These are phyloP conservation scores for Zaprionus inermis DNA, from an alignment of 1,140 invertebrate genomes.

Conservation along the genomic window DNA sequence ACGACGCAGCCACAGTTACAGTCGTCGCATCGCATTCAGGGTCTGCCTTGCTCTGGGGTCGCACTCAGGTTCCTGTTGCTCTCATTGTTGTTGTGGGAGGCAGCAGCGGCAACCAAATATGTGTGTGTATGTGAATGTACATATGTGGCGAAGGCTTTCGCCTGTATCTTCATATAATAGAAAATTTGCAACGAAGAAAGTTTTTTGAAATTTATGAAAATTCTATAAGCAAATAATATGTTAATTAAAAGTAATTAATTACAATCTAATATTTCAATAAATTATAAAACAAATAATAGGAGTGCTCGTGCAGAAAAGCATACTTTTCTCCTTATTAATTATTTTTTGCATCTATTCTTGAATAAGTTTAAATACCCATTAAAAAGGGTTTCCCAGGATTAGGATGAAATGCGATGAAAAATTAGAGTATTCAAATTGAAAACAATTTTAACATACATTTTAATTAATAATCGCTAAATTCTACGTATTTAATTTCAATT, in stretches of 20 bases:
- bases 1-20: conserved; percentile 1
- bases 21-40: conserved; percentile 23
- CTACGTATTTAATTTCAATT: not conserved
- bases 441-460: not conserved
- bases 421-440: not conserved
- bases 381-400: not conserved
- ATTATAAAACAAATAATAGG: too few relatives aligned
- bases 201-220: not conserved
- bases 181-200: too few relatives aligned
- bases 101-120: not conserved
- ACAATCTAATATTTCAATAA: not conserved
- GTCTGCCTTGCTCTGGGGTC: conserved; percentile 13
- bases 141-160: not conserved
- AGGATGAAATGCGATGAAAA: not conserved
- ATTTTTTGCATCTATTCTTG: too few relatives aligned
- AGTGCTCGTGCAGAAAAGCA: too few relatives aligned
- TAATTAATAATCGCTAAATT: not conserved
- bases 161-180: too few relatives aligned
- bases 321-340: too few relatives aligned
- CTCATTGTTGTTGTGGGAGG: not conserved
- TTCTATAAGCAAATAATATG: not conserved
- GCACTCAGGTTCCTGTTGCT: conserved; percentile 16
- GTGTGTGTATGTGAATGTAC: not conserved
- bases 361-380: not conserved
- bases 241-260: not conserved